Percentiles rank a stretch among this genome's conserved stretches.
Conservation (phyloP, 2,797 vertebrate species). For the Sebastiscus tertius region DNA sequence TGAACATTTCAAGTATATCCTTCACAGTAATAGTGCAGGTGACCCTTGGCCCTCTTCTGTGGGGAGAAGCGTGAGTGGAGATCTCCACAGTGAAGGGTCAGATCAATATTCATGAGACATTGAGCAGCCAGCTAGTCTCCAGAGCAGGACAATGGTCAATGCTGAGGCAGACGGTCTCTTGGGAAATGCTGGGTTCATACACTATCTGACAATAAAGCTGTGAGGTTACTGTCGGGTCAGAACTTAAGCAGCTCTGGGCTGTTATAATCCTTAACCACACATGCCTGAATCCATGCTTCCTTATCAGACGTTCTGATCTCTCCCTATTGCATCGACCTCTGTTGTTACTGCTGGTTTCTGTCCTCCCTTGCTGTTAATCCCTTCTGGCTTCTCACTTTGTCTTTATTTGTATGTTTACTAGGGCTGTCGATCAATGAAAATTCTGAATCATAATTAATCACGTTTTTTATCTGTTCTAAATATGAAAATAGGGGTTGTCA, state of each 20-base stretch:
- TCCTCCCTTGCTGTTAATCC: conserved; percentile 20
- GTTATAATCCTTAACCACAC: conserved; percentile 25
- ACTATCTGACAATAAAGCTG: conserved; percentile 54
- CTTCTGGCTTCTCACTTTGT: neutral
- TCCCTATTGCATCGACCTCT: conserved; percentile 33
- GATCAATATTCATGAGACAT: conserved; percentile 70
- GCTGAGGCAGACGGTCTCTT: conserved; percentile 59
- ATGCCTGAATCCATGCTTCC: conserved; percentile 20
- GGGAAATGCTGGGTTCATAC: conserved; percentile 54
- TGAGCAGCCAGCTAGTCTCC: conserved; percentile 36
- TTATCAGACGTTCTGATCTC: conserved; percentile 55
- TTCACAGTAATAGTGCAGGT: conserved; percentile 19
- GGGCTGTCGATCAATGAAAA: too few species aligned
- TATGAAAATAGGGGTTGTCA: too few species aligned
- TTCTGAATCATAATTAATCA: too few species aligned
- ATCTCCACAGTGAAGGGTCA: neutral
- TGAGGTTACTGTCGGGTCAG: conserved; percentile 48
- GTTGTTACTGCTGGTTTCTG: conserved; percentile 5
- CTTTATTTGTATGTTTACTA: neutral
- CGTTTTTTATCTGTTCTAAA: too few species aligned
- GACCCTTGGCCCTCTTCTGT: conserved; percentile 27
- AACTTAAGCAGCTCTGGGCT: conserved; percentile 34
- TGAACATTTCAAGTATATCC: conserved; percentile 23
- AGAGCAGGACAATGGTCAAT: conserved; percentile 50
- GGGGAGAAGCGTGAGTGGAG: neutral